Evolutionary conservation across 2,797 vertebrate genomes (phyloP), one percentile per base, ranked within the genome.

Genomic region (Scleropages formosus): DNA sequence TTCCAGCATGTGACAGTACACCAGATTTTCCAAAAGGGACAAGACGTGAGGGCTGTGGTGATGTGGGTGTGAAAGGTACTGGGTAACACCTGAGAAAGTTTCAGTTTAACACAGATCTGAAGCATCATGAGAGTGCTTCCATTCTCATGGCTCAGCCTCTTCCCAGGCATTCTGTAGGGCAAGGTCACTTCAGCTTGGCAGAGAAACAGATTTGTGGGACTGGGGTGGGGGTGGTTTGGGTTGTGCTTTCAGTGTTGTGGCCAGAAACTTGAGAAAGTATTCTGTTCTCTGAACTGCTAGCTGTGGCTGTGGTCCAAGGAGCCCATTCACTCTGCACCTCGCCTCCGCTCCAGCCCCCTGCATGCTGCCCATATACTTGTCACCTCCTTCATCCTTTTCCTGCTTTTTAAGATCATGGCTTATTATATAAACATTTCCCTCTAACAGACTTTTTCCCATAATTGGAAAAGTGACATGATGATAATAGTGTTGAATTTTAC

Each of bases 131-230:
- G 67, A 22, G 18, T 2, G 27, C 49, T 49, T 27, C 22, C 13
- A 68, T 70, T 53, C 49, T 70, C 68, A 56, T 4, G 7, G 49
- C 27, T 46, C 1, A 8, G 10, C 49, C 47, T 46, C 68, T 70
- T 70, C 68, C 68, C 12, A 64, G 62, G 62, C 24, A 64, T 39
- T 80, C 44, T 63, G 58, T 74, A 66, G 59, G 71, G 56, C 69
- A 70, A 72, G 39, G 66, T 47, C 59, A 64, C 27, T 72, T 61
- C 16, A 4, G 46, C 64, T 47, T 74, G 65, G 59, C 58, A 27
- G 53, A 24, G 70, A 69, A 26, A 49, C 46, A 49, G 53, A 27
- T 26, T 56, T n/a, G 47, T 31, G 39, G 68, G 69, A 64, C 53
- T 13, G 51, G 15, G 73, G 63, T 77, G 20, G 65, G 22, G 39